Percentiles rank a stretch among this genome's conserved stretches.
These are phyloP conservation scores for Piliocolobus tephrosceles DNA, from an alignment of 2,113 vertebrate species.

Conservation along the genomic window DNA sequence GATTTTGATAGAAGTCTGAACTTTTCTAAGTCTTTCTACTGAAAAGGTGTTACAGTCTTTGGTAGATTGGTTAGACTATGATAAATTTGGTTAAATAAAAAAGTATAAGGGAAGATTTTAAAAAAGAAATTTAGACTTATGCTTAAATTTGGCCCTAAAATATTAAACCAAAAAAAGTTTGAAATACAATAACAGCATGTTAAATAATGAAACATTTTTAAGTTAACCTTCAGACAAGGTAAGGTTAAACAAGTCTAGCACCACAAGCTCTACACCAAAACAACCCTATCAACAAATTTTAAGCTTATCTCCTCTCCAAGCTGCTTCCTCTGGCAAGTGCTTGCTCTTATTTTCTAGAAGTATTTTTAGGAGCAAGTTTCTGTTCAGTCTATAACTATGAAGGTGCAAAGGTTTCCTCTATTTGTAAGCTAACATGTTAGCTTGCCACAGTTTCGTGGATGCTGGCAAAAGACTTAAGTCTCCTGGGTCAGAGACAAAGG, in stretches of 20 bases:
- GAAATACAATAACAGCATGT: neutral
- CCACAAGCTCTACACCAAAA: neutral
- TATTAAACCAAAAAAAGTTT: neutral
- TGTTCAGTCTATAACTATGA: neutral
- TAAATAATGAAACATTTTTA: neutral
- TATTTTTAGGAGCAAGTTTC: conserved; percentile 4
- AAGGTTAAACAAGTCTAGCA: neutral
- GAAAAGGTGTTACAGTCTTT: neutral
- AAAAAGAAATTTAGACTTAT: neutral
- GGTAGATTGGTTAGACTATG: neutral
- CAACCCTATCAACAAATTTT: neutral
- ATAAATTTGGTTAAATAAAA: neutral
- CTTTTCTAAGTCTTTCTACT: neutral
- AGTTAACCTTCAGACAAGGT: neutral
- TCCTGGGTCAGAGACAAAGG: neutral
- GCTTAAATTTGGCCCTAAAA: neutral
- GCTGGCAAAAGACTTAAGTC: neutral
- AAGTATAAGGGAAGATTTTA: neutral
- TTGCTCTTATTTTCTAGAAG: conserved; percentile 19
- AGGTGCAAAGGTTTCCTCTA: neutral
- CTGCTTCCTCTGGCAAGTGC: neutral
- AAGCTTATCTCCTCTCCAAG: neutral
- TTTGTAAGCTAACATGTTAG: neutral
- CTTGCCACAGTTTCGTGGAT: neutral
- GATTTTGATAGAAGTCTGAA: neutral